phyloP scores from a whole-genome alignment of 2,113 vertebrate genomes.

The Alosa alosa region DNA sequence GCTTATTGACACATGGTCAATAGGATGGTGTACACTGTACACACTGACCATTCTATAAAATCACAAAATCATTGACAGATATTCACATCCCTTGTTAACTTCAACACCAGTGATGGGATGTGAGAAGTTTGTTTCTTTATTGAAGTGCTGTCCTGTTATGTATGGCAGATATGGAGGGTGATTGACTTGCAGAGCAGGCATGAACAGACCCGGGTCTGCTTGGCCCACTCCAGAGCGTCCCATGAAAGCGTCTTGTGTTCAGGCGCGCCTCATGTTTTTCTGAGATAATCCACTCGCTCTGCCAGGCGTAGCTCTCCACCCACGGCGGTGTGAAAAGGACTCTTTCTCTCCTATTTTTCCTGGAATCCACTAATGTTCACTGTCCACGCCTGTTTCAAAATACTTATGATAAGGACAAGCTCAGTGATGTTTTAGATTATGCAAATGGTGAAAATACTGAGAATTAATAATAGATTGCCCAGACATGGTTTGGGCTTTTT shows the following conservation, averaged over 20 bases:
- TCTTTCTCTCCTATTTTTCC: conserved; percentile 66
- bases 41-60: background rate
- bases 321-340: conserved; percentile 71
- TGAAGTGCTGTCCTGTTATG: background rate
- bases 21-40: background rate
- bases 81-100: background rate
- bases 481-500: background rate
- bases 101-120: background rate
- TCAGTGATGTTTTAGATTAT: conserved; percentile 36
- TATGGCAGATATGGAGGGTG: conserved; percentile 13
- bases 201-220: conserved; percentile 58
- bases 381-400: conserved; percentile 56
- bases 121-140: background rate
- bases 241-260: conserved; percentile 80
- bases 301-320: conserved; percentile 73
- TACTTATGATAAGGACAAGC: conserved; percentile 66
- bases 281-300: conserved; percentile 74
- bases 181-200: conserved; percentile 43
- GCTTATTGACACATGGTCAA: background rate
- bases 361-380: conserved; percentile 63
- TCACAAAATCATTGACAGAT: background rate
- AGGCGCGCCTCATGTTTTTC: conserved; percentile 72
- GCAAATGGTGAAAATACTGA: conserved; percentile 6
- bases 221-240: conserved; percentile 65
- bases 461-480: background rate